Conservation (phyloP, 2,888 invertebrate genomes). For the Ornithoptera alexandrae region DNA sequence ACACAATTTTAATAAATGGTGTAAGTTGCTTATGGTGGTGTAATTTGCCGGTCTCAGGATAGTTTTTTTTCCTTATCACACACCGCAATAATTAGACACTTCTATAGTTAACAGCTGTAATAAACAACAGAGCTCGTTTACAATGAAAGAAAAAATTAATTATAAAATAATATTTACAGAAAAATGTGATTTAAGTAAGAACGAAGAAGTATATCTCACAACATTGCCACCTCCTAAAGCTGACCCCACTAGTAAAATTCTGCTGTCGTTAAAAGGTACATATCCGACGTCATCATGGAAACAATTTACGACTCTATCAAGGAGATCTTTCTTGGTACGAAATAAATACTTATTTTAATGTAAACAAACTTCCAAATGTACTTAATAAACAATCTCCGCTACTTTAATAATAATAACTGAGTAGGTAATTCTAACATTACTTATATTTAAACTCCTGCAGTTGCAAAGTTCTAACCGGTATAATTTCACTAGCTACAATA, state of each 20-base stretch:
- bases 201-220: slow-evolving; percentile 60
- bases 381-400: background rate
- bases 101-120: too few species aligned
- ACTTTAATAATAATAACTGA: background rate
- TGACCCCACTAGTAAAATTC: slow-evolving; percentile 64
- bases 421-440: too few species aligned
- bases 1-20: background rate
- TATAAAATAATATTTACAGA: slow-evolving; percentile 43
- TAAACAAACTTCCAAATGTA: background rate
- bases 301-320: slow-evolving; percentile 64
- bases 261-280: slow-evolving; percentile 66
- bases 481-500: too few species aligned
- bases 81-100: too few species aligned
- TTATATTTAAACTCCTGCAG: too few species aligned
- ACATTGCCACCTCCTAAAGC: slow-evolving; percentile 64
- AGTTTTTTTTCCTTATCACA: too few species aligned
- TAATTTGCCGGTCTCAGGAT: too few species aligned
- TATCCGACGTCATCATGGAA: slow-evolving; percentile 68
- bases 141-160: background rate
- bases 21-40: too few species aligned
- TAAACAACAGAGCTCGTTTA: too few species aligned
- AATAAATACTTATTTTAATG: background rate
- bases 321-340: slow-evolving; percentile 65
- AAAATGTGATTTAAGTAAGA: slow-evolving; percentile 49
- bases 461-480: too few species aligned